These are phyloP conservation scores for Phengaris alcon DNA, from an alignment of 2,888 invertebrate genomes.

Conservation along the genomic window DNA sequence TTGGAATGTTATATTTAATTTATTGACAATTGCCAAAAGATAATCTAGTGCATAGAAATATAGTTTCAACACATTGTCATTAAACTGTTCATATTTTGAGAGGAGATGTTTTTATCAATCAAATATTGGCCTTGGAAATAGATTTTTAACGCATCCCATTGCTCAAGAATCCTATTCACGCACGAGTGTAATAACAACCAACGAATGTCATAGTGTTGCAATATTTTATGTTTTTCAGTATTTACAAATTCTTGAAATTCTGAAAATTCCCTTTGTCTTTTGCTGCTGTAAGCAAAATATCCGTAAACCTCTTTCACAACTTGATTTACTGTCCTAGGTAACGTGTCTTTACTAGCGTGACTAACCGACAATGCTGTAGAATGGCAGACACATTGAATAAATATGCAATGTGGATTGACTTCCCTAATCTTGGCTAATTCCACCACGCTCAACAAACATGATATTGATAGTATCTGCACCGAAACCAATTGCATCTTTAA, in stretches of 20 bases:
- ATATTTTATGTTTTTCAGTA: not conserved
- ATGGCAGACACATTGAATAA: not conserved
- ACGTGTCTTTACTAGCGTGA: too few species aligned
- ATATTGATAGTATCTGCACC: too few species aligned
- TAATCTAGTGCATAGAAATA: too few species aligned
- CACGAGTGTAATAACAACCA: not conserved
- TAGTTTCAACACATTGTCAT: not conserved
- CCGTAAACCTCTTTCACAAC: conserved; percentile 14
- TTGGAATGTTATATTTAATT: too few species aligned
- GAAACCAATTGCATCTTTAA: too few species aligned
- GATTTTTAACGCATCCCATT: not conserved
- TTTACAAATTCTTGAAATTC: not conserved
- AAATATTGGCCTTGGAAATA: not conserved
- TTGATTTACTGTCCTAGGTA: conserved; percentile 1
- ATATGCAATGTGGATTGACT: too few species aligned
- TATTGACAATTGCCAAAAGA: too few species aligned
- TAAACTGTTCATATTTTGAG: not conserved
- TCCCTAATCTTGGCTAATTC: too few species aligned
- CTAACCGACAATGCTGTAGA: not conserved
- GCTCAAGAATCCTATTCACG: too few species aligned
- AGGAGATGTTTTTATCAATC: not conserved
- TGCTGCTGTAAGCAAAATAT: conserved; percentile 15
- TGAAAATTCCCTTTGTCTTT: conserved; percentile 3
- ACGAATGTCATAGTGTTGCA: not conserved
- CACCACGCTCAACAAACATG: too few species aligned